Evolutionary conservation across 2,113 vertebrate species (phyloP), one percentile per base, ranked within the genome.

Genomic region (Engraulis encrasicolus): DNA sequence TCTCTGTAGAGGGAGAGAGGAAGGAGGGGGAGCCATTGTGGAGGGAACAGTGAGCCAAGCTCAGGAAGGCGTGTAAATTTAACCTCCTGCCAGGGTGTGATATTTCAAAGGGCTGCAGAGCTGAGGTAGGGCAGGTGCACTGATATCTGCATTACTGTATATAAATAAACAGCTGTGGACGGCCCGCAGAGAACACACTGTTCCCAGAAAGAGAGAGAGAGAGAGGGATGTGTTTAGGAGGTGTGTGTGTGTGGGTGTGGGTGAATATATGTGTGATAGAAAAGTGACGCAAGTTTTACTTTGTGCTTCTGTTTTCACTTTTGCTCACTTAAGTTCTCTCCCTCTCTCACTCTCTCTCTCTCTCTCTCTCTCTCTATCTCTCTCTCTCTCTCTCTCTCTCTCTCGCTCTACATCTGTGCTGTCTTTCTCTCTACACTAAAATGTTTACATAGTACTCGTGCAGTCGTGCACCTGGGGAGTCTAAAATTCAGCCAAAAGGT

Each of bases 1-100:
- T 50, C 31, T 50, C 12, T 15, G 66, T 31, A 34, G 12, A 27
- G 12, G 12, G 27, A 14, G 66, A 27, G 14, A n/a, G n/a, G n/a
- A 31, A 18, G 12, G 66, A 14, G 17, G 66, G 66, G 66, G 15
- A 36, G 66, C 31, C 34, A 15, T 36, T 74, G 66, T 31, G 23
- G 66, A 34, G 27, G 27, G 61, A 31, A 71, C 27, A 71, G 66
- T 74, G 66, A 34, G 66, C 27, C 14, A 4, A 31, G 66, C 31
- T 74, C 66, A 74, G 66, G 66, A 74, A 74, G 66, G 66, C 66
- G 66, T 74, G 66, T 74, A 74, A 74, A 74, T 74, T 9, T 74
- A 74, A 15, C 66, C 66, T 74, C 66, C 66, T 74, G 66, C 66
- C 66, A 27, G n/a, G 66, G 66, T 31, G 27, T 74, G 66, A 1